phyloP scores from a whole-genome alignment of 2,797 vertebrate genomes.

The Pteropus rufus region DNA sequence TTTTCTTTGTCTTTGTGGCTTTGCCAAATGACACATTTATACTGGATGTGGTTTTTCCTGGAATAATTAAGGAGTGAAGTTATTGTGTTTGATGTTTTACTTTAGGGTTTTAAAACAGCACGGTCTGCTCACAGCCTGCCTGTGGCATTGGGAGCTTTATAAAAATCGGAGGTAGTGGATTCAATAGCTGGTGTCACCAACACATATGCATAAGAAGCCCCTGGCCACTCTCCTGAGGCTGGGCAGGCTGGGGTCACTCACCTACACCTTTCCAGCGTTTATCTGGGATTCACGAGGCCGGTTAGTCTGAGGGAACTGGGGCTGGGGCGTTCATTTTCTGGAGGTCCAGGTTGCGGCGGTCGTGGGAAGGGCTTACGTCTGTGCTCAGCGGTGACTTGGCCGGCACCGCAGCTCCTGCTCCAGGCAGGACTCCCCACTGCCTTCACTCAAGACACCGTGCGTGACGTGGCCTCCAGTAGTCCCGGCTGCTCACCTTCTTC shows the following conservation, averaged over 20 bases:
- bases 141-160: background rate
- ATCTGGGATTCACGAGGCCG: background rate
- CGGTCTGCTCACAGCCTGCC: background rate
- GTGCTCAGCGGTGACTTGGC: no score
- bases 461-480: no score
- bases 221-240: background rate
- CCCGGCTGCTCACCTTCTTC: no score
- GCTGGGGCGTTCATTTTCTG: background rate
- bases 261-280: background rate
- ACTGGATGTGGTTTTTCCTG: background rate
- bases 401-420: no score
- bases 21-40: conserved; percentile 42
- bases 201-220: fast-evolving
- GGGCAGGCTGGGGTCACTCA: background rate
- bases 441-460: no score
- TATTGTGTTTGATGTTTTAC: background rate
- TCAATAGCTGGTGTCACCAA: fast-evolving
- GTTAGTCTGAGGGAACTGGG: background rate
- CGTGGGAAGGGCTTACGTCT: no score
- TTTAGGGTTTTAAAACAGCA: background rate
- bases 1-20: conserved; percentile 36
- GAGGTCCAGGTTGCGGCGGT: background rate
- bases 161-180: background rate
- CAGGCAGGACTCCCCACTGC: no score
- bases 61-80: conserved; percentile 13